Base-by-base conservation (phyloP, 1,140 invertebrate species). In the Battus philenor region DNA sequence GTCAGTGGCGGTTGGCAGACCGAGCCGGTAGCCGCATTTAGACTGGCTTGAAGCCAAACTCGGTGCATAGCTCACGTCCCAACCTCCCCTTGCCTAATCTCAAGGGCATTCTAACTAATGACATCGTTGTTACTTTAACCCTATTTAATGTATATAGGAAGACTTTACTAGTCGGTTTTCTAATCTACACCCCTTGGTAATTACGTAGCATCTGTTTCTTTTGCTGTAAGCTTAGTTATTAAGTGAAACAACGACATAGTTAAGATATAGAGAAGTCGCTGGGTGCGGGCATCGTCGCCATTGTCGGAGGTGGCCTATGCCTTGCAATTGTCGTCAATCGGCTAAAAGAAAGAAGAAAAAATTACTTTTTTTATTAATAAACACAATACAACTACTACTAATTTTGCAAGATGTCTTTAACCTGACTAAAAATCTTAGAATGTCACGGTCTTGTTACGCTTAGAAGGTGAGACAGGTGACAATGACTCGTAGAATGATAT, bases 1-100 rank as follows among this genome's bases (percentile, higher is more conserved):
- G 70, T 76, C 76, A 76, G 59, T 52, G 49, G 48, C 51, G 73
- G 69, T 77, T 77, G 77, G 75, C 76, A 75, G 69, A 73, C 60
- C 72, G 68, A 54, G 73, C 60, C 66, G 63, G 39, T 57, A 55
- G 64, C 65, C 80, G 68, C 63, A 73, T 80, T 78, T 84, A 84
- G 80, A 64, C 76, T 84, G 80, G 80, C 71, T 34, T 15, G 11
- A 1, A n/a, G 63, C 75, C 77, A 81, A 72, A 62, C 53, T 47
- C 50, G 61, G 65, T 79, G 72, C 77, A 78, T 66, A 64, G 68
- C 74, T 68, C 66, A 52, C 67, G 61, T 62, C 65, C 62, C 64
- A 57, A 63, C 50, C 63, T 63, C 59, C 59, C 54, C 60, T 59
- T 53, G 53, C 64, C 51, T 56, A 63, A 31, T 44, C 34, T 49